Evolutionary conservation across 92 coral and sea anemone species (phyloP), one percentile per base, ranked within the genome.

Genomic region (Plumapathes pennacea): DNA sequence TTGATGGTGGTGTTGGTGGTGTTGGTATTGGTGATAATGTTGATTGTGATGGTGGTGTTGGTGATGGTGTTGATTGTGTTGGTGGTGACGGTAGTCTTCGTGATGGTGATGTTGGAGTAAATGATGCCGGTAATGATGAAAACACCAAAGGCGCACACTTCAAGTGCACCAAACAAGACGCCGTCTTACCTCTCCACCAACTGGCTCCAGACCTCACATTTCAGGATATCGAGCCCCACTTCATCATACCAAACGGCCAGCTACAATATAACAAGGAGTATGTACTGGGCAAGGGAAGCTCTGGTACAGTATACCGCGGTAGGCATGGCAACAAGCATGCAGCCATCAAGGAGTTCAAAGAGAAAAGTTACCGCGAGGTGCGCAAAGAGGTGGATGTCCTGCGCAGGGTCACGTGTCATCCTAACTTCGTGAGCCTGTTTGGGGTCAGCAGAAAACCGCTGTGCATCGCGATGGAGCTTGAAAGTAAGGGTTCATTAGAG

Each of bases 381-480:
- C 90, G 90, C 25, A 84, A 78, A 43, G 90, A 84, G 38, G 62
- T 84, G 1, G 74, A 54, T 30, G 79, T 84, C 23, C 78, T 84
- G 15, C 74, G 85, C 32, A 81, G 85, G 13, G 67, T 78, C 26
- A 62, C 44, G 14, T 63, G 51, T 48, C 90, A 84, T 38, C 82
- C 71, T 8, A 71, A 57, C 50, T 57, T 84, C 28, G 68, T 84
- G 7, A 66, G 64, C 41, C 49, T 84, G 72, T 42, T 84, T 27
- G 90, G 90, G 7, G 81, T 84, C 6, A 63, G 76, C 22, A 43
- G 72, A 22, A 69, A 60, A 0, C 90, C 85, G 10, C 72, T 64
- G 9, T 69, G 90, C 32, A 25, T 84, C 15, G 90, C 47, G 2
- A 50, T 84, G 37, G 90, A 84, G 42, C 68, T 84, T 5, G 90